Conservation (phyloP, 1,140 invertebrate species). For the Drosophila punjabiensis region DNA sequence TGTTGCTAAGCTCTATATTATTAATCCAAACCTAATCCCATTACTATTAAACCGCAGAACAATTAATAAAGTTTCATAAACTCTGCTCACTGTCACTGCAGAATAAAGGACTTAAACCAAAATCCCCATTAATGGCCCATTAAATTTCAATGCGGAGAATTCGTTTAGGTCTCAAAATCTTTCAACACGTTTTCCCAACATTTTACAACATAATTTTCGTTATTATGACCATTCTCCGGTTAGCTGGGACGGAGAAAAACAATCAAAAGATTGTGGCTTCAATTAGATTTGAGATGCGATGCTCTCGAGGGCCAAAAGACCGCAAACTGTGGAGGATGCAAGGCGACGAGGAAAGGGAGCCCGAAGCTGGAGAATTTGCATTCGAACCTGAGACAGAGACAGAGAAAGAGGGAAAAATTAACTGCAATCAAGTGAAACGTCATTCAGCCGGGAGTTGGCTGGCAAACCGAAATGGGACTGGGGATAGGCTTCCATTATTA, state of each 20-base stretch:
- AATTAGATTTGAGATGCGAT: slow-evolving; percentile 58
- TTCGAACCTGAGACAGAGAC: slow-evolving; percentile 53
- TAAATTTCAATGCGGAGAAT: slow-evolving; percentile 50
- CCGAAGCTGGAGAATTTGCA: slow-evolving; percentile 70
- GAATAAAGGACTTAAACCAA: background rate
- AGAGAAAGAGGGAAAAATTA: slow-evolving; percentile 63
- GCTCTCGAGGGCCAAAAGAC: slow-evolving; percentile 39
- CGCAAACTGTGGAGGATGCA: slow-evolving; percentile 39
- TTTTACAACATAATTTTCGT: slow-evolving; percentile 79
- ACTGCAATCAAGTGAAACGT: slow-evolving; percentile 83
- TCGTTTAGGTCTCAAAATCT: slow-evolving; percentile 53
- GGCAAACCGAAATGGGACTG: slow-evolving; percentile 25
- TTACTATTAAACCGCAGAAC: slow-evolving; percentile 9
- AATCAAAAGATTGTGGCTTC: slow-evolving; percentile 74
- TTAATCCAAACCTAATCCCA: slow-evolving; percentile 8
- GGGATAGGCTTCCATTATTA: slow-evolving; percentile 71
- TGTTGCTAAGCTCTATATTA: background rate
- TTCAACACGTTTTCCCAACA: slow-evolving; percentile 74
- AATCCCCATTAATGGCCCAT: slow-evolving; percentile 48
- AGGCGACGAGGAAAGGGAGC: background rate
- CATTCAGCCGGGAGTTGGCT: slow-evolving; percentile 66
- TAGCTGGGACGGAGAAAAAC: slow-evolving; percentile 54
- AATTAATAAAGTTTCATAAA: slow-evolving; percentile 18
- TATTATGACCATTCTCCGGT: slow-evolving; percentile 39
- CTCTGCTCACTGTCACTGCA: slow-evolving; percentile 6